These are phyloP conservation scores for Drosophila maculinotata DNA, from an alignment of 2,888 invertebrate genomes.

Conservation along the genomic window DNA sequence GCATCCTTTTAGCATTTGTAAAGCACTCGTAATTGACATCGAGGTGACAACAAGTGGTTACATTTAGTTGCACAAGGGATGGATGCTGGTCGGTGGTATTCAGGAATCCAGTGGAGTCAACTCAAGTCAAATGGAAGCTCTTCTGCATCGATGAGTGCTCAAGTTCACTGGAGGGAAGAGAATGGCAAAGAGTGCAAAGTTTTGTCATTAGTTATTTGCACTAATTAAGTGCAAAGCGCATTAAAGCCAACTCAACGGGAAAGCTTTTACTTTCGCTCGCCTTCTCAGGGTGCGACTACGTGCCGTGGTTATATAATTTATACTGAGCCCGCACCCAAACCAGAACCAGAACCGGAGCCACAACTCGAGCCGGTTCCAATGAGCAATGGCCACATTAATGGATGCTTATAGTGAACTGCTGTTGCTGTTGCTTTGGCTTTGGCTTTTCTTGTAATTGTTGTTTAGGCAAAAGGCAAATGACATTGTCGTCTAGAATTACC, in stretches of 20 bases:
- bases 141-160: constrained; percentile 41
- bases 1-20: constrained; percentile 9
- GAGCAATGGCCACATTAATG: constrained; percentile 50
- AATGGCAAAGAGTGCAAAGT: constrained; percentile 50
- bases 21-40: constrained; percentile 36
- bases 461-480: constrained; percentile 31
- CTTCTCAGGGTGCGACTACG: no score
- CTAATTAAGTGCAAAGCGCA: constrained; percentile 74
- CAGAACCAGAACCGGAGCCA: not conserved
- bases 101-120: constrained; percentile 2
- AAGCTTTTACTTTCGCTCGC: constrained; percentile 33
- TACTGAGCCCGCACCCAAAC: not conserved
- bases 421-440: not conserved
- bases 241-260: constrained; percentile 43
- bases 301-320: constrained; percentile 57
- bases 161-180: constrained; percentile 16
- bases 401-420: constrained; percentile 9
- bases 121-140: constrained; percentile 26
- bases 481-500: constrained; percentile 39
- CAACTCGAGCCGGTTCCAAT: constrained; percentile 24
- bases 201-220: constrained; percentile 71
- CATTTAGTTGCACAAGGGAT: constrained; percentile 7
- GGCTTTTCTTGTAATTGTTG: not conserved
- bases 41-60: constrained; percentile 30
- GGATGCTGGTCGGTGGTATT: not conserved